Base-by-base conservation (phyloP, 2,797 vertebrate species). In the Vultur gryphus region DNA sequence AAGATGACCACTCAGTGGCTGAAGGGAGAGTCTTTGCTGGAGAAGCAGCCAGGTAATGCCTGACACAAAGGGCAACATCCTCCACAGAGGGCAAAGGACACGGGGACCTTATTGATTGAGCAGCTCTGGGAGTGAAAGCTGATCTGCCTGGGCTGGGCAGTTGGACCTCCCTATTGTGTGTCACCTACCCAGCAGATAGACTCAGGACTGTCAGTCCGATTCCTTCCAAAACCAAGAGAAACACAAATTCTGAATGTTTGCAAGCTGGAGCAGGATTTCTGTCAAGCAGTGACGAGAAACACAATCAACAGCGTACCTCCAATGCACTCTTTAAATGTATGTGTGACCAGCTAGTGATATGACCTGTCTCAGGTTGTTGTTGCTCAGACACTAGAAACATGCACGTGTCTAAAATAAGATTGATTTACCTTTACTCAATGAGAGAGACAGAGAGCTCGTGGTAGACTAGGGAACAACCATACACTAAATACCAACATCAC, bases 221-320 rank as follows among this genome's bases (percentile, higher is more conserved):
- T 64, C 64, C 52, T 73, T 58, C 59, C 39, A 44, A 37, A 89
- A n/a, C n/a, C n/a, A n/a, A n/a, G 24, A 35, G 33, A 65, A 65
- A 46, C 13, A 13, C 67, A 69, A 28, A 25, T 62, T 73, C 48
- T 43, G 28, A 43, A 13, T 33, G 19, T 58, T 83, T 39, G 44
- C 37, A 59, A 41, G n/a, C 52, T 80, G 88, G 31, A 91, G 59
- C 28, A 65, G n/a, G 37, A 59, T 78, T 92, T 80, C 33, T 64
- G 8, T 65, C 62, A 46, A 46, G 72, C 48, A n/a, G 25, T 14
- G 51, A 23, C 7, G 24, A 67, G 52, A 55, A 90, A 41, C 2
- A 2, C 24, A 39, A 13, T 44, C 8, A 39, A 4, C 17, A 41
- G 10, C 2, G 0, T 25, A 21, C 21, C 4, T 58, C 26, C 37